phyloP scores from a whole-genome alignment of 2,113 vertebrate species.

The Xiphorhynchus elegans region DNA sequence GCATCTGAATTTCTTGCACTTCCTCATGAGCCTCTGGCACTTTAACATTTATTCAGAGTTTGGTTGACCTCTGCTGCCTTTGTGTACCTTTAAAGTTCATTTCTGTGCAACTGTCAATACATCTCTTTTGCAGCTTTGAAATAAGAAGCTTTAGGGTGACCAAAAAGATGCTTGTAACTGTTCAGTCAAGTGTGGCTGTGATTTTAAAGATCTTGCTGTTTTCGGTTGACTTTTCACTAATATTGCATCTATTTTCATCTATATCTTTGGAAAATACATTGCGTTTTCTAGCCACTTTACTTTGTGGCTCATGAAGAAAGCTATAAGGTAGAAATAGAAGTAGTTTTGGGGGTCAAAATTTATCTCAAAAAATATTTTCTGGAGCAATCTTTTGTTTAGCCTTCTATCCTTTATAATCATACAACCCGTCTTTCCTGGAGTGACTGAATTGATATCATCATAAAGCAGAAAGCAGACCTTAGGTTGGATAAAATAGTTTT shows the following conservation, averaged over 20 bases:
- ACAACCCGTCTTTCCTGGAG: background rate
- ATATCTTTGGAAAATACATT: background rate
- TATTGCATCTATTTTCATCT: background rate
- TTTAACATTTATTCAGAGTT: constrained; percentile 50
- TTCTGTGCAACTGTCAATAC: constrained; percentile 51
- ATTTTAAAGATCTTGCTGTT: background rate
- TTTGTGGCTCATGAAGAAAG: background rate
- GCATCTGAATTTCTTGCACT: background rate
- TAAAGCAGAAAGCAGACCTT: background rate
- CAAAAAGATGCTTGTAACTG: background rate
- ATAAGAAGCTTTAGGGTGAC: constrained; percentile 39
- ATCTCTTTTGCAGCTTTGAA: background rate
- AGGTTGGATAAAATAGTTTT: background rate
- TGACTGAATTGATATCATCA: background rate
- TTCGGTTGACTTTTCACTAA: constrained; percentile 36
- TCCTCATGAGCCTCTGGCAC: background rate
- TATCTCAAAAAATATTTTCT: background rate
- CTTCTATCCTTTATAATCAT: background rate
- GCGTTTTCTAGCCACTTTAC: background rate
- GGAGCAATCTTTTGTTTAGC: background rate
- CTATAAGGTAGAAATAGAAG: background rate
- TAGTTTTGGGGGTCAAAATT: background rate
- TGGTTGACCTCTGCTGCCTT: constrained; percentile 44
- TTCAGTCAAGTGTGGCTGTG: constrained; percentile 8
- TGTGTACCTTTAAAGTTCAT: constrained; percentile 57